Conservation (phyloP, 2,888 invertebrate species). For the Drosophila macrospina region DNA sequence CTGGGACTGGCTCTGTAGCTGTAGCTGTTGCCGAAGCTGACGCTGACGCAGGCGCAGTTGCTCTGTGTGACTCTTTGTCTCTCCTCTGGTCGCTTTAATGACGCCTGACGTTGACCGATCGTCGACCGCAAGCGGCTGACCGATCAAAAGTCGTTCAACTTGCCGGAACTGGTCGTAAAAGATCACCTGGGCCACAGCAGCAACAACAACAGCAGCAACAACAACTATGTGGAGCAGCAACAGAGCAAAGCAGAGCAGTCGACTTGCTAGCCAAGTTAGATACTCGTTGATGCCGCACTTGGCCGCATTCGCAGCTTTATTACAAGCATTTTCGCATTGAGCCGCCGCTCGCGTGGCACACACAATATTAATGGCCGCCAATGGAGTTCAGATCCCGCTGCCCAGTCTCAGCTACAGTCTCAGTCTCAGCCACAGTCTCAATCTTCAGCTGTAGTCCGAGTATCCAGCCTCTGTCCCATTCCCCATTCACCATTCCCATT, state of each 20-base stretch:
- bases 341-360: conserved; percentile 58
- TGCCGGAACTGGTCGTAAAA: conserved; percentile 82
- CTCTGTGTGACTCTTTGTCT: conserved; percentile 19
- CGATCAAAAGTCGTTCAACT: conserved; percentile 82
- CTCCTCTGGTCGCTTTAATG: conserved; percentile 65
- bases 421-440: neutral
- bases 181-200: conserved; percentile 71
- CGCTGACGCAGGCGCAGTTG: neutral
- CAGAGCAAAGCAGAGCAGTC: conserved; percentile 19
- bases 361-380: conserved; percentile 78
- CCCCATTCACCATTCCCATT: conserved; percentile 5
- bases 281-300: conserved; percentile 42
- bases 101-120: conserved; percentile 83
- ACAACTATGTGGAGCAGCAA: conserved; percentile 69
- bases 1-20: conserved; percentile 51
- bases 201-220: conserved; percentile 16
- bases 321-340: conserved; percentile 41
- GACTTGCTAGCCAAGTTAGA: conserved; percentile 42
- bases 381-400: conserved; percentile 61
- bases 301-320: conserved; percentile 64
- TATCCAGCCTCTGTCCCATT: conserved; percentile 8
- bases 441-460: conserved; percentile 15
- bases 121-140: conserved; percentile 81
- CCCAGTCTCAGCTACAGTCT: conserved; percentile 8
- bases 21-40: neutral